phyloP scores from a whole-genome alignment of 37 sponge, comb jelly and placozoan genomes.

The Petrosia ficiformis region DNA sequence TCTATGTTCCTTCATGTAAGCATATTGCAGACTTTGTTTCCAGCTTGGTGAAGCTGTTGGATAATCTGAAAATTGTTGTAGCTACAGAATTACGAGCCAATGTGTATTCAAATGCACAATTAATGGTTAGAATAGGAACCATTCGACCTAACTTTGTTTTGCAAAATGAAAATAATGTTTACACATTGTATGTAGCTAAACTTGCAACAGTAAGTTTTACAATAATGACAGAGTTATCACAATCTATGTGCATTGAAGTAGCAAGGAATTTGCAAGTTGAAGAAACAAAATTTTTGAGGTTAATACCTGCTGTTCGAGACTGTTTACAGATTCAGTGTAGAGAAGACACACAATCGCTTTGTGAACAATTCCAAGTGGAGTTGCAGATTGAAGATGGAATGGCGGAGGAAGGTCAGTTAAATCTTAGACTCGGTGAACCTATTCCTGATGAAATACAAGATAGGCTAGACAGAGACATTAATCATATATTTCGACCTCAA shows the following conservation, averaged over 20 bases:
- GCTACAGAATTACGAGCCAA: neutral
- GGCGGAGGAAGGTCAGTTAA: neutral
- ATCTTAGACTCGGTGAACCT: constrained; percentile 19
- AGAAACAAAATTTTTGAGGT: neutral
- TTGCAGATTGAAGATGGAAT: neutral
- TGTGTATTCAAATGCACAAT: neutral
- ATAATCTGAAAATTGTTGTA: neutral
- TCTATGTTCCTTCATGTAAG: neutral
- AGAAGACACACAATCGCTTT: neutral
- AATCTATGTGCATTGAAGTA: neutral
- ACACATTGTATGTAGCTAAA: neutral
- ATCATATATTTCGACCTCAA: constrained; percentile 35
- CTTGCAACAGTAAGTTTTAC: neutral
- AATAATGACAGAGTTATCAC: neutral
- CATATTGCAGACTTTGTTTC: neutral
- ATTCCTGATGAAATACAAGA: constrained; percentile 29
- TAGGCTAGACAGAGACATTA: constrained; percentile 30
- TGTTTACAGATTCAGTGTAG: neutral
- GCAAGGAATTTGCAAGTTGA: neutral
- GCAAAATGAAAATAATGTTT: neutral
- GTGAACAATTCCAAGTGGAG: neutral
- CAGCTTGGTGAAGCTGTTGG: neutral
- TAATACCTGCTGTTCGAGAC: neutral
- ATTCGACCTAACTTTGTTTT: neutral
- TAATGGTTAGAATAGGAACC: neutral